These are phyloP conservation scores for Celastrina argiolus DNA, from an alignment of 2,888 invertebrate genomes.

Conservation along the genomic window DNA sequence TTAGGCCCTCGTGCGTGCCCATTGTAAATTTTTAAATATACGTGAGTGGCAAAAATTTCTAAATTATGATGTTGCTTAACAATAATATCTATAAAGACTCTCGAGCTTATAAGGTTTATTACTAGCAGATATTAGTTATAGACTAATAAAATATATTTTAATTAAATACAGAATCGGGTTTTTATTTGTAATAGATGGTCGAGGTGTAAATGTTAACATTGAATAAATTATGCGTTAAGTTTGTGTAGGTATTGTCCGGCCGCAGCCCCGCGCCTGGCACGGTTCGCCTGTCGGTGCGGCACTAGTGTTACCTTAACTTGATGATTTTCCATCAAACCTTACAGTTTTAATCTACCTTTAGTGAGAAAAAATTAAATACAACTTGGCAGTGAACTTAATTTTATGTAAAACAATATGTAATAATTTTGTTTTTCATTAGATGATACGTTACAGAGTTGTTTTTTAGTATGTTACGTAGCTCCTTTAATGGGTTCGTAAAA, in stretches of 20 bases:
- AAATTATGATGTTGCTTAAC: background rate
- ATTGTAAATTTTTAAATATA: background rate
- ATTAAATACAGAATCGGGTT: background rate
- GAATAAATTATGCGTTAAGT: slow-evolving; percentile 11
- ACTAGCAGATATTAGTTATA: background rate
- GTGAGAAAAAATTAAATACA: background rate
- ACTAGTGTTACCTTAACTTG: background rate
- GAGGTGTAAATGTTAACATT: slow-evolving; percentile 10
- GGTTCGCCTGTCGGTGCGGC: background rate
- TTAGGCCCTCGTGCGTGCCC: background rate
- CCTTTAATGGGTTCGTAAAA: background rate
- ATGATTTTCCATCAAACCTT: background rate
- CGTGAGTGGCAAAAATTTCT: background rate
- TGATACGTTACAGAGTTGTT: background rate
- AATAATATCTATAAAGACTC: background rate
- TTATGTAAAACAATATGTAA: no score
- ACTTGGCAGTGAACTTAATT: no score
- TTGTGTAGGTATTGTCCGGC: background rate
- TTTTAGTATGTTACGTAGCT: background rate
- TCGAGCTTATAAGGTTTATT: background rate
- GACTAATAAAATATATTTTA: background rate
- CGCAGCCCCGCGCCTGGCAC: background rate
- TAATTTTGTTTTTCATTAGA: background rate
- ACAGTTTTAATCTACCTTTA: background rate
- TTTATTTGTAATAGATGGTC: background rate